Evolutionary conservation across 2,113 vertebrate species (phyloP).

Genomic region (Chlamydotis undulata): DNA sequence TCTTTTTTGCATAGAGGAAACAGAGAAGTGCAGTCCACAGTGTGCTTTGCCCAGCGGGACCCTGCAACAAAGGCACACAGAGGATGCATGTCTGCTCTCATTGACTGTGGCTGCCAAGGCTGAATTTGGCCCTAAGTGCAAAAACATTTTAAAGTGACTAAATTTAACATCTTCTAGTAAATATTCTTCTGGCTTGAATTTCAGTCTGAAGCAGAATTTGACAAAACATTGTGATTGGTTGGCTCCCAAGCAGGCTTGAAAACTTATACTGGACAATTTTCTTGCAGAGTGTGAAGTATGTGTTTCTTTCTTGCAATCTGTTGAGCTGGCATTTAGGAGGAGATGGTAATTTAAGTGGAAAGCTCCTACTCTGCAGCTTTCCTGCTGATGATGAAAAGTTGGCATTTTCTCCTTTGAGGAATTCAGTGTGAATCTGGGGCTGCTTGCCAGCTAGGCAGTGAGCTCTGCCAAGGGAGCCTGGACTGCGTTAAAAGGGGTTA

Average conservation of each 20-base stretch:
- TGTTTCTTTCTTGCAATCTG: slow-evolving; percentile 43
- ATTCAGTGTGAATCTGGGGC: slow-evolving; percentile 66
- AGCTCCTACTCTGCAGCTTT: slow-evolving; percentile 55
- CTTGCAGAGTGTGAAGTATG: slow-evolving; percentile 57
- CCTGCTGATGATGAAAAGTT: slow-evolving; percentile 63
- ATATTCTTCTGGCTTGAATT: slow-evolving; percentile 57
- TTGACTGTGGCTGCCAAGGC: not conserved
- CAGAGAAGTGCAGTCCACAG: not conserved
- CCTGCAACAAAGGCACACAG: not conserved
- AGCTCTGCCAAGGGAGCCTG: slow-evolving; percentile 38
- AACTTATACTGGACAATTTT: slow-evolving; percentile 45
- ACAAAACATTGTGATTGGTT: slow-evolving; percentile 67
- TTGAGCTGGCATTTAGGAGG: slow-evolving; percentile 62
- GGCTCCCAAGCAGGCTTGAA: slow-evolving; percentile 51
- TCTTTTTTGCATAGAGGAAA: slow-evolving; percentile 1
- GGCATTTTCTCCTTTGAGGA: slow-evolving; percentile 54
- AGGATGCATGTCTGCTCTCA: not conserved
- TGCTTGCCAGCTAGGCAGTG: slow-evolving; percentile 34
- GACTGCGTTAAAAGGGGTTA: slow-evolving; percentile 23
- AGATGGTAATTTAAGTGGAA: slow-evolving; percentile 59
- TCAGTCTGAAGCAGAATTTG: slow-evolving; percentile 48
- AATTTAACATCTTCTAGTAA: slow-evolving; percentile 68
- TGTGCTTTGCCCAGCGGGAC: not conserved
- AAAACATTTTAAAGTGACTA: slow-evolving; percentile 62
- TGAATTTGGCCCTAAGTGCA: slow-evolving; percentile 39